Evolutionary conservation across 2,113 vertebrate species (phyloP), one percentile per base, ranked within the genome.

Genomic region (Progne subis): DNA sequence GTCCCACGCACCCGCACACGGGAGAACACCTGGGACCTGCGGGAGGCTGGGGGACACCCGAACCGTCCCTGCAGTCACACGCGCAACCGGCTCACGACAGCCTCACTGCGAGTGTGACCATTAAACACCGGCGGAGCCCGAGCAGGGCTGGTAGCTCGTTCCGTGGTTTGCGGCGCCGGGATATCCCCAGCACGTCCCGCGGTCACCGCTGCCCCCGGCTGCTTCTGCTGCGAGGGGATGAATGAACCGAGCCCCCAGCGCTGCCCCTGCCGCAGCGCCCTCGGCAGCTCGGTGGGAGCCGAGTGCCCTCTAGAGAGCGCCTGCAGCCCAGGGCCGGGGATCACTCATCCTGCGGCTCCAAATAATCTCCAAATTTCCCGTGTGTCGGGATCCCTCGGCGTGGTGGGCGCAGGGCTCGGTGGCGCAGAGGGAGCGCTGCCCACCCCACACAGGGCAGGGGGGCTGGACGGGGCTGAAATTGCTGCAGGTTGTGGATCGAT

Each of bases 251-350:
- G 74, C 57, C 14, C 29, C 5, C 26, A 2, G 77, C 44, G 41
- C 78, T 0, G 76, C 59, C 1, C 0, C 57, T 31, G 37, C 37
- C 37, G 37, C 37, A 37, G 37, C 9, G 2, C 26, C 80, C 47
- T 31, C 34, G 3, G 67, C 59, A 24, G n/a, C 44, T 43, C 5
- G 6, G 14, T 5, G 61, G 17, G 81, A 82, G 46, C 70, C 11
- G 57, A 34, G 92, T 94, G 92, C 95, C 95, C 93, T 89, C 95
- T 92, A 56, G 92, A 69, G 96, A 89, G 69, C 74, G 6, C 39
- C 82, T 18, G 47, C 75, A 49, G 87, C 47, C 8, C 68, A 5
- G 32, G 50, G 31, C 43, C 12, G 37, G 76, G 10, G 0, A 59
- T n/a, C 49, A 0, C 31, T 23, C 31, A 4, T 39, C 34, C 50